Conservation (phyloP, 2,113 vertebrate genomes). For the Perca flavescens region DNA sequence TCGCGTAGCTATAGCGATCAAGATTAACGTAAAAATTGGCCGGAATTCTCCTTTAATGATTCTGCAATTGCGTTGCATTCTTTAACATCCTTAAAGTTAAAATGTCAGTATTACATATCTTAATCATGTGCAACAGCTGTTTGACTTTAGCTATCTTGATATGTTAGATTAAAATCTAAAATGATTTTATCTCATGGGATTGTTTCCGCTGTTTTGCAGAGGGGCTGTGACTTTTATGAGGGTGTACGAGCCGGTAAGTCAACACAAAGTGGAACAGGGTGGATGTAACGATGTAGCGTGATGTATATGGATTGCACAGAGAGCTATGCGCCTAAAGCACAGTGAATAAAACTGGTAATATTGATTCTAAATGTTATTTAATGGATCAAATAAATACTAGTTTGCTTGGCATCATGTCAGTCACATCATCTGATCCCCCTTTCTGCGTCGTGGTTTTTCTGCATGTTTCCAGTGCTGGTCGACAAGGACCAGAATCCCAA, state of each 20-base stretch:
- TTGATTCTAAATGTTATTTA: neutral
- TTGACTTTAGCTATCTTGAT: neutral
- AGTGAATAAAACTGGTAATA: neutral
- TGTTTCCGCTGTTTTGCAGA: slow-evolving; percentile 83
- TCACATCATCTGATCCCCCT: neutral
- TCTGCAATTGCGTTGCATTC: neutral
- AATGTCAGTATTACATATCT: neutral
- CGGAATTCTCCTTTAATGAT: too few species aligned
- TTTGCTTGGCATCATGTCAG: too few species aligned
- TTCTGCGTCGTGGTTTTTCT: fast-evolving
- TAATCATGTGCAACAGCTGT: neutral
- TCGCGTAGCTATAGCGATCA: too few species aligned
- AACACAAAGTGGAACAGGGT: neutral
- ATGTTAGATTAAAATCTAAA: neutral
- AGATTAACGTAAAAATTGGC: too few species aligned
- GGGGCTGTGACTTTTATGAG: slow-evolving; percentile 92
- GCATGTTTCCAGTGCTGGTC: slow-evolving; percentile 87
- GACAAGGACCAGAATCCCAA: slow-evolving; percentile 93
- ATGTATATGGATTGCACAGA: neutral
- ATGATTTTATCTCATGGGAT: neutral
- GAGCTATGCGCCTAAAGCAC: neutral
- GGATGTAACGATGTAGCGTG: neutral
- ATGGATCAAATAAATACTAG: neutral
- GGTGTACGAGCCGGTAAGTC: slow-evolving; percentile 93
- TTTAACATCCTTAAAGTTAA: neutral